Evolutionary conservation across 2,888 invertebrate genomes (phyloP), one percentile per base, ranked within the genome.

Genomic region (Corbicula japonica): DNA sequence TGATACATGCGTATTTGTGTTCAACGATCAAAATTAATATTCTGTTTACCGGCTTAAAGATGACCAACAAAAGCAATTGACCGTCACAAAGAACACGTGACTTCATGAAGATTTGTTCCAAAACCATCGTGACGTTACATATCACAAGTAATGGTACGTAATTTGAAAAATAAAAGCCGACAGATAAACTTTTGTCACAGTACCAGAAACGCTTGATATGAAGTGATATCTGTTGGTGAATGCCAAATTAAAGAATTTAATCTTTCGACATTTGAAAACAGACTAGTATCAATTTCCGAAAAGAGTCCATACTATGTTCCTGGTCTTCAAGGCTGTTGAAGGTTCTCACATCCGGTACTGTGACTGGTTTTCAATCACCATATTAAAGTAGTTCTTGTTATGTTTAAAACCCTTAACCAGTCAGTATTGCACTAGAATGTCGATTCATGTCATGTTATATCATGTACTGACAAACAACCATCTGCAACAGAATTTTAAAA

Each of bases 391-490:
- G 32, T 12, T 18, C 35, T 28, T 34, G 30, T 56, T 32, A 41
- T 41, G 52, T 54, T 52, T 28, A 41, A 35, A 50, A 66, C 66
- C 66, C 66, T 66, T 38, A 35, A 66, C 66, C 66, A 41, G 44
- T 52, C 50, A 65, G 50, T 66, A 66, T 66, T 66, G 66, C 66
- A 66, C 66, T 66, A 54, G 52, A 41, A 66, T 21, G 28, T 54
- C 52, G 50, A 15, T 63, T 28, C 38, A 34, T 38, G 66, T 66
- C 66, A 66, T 66, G 66, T 66, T 66, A 54, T 66, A 54, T 52
- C 66, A 41, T 41, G 26, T 21, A 15, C 32, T 56, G 30, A 56
- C 56, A 21, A 12, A n/a, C n/a, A n/a, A n/a, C n/a, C n/a, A n/a
- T n/a, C n/a, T n/a, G n/a, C n/a, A n/a, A n/a, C n/a, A n/a, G n/a